Conservation (phyloP, 2,113 vertebrate species). For the Cygnus atratus region DNA sequence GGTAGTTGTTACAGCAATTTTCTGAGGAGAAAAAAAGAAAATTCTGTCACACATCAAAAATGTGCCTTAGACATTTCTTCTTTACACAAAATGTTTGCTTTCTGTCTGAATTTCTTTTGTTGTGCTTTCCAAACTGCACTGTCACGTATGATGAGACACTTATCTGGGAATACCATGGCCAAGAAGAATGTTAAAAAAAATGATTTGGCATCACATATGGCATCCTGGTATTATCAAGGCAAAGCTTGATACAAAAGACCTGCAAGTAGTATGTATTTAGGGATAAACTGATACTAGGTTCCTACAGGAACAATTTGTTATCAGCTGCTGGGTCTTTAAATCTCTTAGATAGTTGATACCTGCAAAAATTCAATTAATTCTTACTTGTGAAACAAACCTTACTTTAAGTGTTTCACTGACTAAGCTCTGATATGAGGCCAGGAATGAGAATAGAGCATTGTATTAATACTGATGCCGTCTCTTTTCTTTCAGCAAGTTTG, state of each 20-base stretch:
- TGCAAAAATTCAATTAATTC: conserved; percentile 30
- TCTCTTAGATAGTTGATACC: conserved; percentile 21
- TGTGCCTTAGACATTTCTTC: neutral
- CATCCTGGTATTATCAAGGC: neutral
- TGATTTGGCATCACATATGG: neutral
- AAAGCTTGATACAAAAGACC: neutral
- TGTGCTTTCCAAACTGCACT: neutral
- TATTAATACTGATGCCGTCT: neutral
- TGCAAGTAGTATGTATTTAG: neutral
- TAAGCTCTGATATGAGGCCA: conserved; percentile 1
- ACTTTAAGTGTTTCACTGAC: conserved; percentile 32
- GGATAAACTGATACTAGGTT: neutral
- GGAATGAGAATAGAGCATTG: neutral
- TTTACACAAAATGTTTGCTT: neutral
- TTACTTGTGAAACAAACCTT: conserved; percentile 49
- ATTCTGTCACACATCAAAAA: neutral
- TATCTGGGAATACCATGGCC: neutral
- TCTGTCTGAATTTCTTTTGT: neutral
- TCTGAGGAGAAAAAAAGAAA: neutral
- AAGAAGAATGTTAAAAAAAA: neutral
- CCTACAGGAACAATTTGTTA: neutral
- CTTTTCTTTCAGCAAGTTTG: neutral
- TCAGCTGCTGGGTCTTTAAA: conserved; percentile 17
- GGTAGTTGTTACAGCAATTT: neutral
- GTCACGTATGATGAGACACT: neutral